Percentiles rank a stretch among this genome's conserved stretches.
Evolutionary conservation across 2,113 vertebrate genomes (phyloP).

Genomic region (Orientallactaga bullata): DNA sequence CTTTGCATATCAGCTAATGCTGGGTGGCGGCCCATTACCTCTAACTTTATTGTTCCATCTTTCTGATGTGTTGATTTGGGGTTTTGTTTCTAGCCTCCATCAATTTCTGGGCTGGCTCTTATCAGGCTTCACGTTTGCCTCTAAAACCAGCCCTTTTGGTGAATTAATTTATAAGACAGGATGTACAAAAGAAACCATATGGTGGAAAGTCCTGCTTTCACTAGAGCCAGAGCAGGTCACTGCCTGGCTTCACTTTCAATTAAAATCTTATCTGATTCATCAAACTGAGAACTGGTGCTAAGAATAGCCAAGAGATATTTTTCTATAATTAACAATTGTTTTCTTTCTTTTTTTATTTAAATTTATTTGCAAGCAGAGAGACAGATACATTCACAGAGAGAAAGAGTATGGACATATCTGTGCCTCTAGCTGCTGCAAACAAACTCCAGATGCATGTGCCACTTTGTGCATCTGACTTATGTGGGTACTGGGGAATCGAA

Average conservation of each 20-base stretch:
- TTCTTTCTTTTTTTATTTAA: too few relatives aligned
- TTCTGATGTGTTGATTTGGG: constrained; percentile 38
- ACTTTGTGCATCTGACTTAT: too few relatives aligned
- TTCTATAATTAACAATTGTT: constrained; percentile 15
- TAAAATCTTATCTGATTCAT: constrained; percentile 28
- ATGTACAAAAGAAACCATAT: constrained; percentile 25
- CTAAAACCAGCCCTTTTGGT: constrained; percentile 36
- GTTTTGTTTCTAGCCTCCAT: constrained; percentile 61
- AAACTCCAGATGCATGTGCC: too few relatives aligned
- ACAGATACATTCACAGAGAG: too few relatives aligned
- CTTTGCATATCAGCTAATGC: constrained; percentile 61
- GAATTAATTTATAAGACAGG: constrained; percentile 41
- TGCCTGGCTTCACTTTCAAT: constrained; percentile 13
- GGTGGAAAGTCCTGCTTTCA: constrained; percentile 9
- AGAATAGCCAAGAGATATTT: constrained; percentile 43
- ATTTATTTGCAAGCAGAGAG: too few relatives aligned
- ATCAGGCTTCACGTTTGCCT: constrained; percentile 36
- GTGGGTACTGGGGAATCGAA: too few relatives aligned
- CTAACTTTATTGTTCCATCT: constrained; percentile 56
- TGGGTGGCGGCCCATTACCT: background rate
- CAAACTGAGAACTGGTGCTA: background rate
- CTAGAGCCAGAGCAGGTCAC: background rate
- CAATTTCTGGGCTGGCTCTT: constrained; percentile 43
- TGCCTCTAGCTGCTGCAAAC: too few relatives aligned
- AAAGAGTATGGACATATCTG: too few relatives aligned